phyloP scores from a whole-genome alignment of 2,797 vertebrate genomes.

The Tympanoctomys barrerae region DNA sequence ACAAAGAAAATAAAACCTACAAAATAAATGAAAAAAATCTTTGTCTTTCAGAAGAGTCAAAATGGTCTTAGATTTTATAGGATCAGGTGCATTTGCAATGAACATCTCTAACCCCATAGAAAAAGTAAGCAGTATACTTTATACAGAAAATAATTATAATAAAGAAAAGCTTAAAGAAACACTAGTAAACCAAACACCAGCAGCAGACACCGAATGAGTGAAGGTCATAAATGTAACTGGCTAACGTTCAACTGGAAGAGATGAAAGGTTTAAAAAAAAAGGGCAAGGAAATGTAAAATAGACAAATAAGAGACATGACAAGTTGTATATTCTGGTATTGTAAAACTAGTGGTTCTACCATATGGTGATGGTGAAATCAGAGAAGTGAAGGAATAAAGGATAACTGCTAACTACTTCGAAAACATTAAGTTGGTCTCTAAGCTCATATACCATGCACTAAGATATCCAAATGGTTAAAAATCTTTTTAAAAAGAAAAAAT shows the following conservation, averaged over 20 bases:
- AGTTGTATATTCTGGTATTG: conserved; percentile 23
- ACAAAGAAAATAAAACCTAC: neutral
- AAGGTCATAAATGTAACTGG: neutral
- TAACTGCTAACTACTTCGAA: neutral
- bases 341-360: conserved; percentile 39
- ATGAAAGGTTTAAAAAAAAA: conserved; percentile 5
- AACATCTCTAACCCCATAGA: neutral
- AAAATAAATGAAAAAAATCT: conserved; percentile 9
- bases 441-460: neutral
- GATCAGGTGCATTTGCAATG: neutral
- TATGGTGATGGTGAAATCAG: neutral
- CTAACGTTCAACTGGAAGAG: conserved; percentile 11
- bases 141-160: neutral
- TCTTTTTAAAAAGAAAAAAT: neutral
- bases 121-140: neutral
- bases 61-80: neutral
- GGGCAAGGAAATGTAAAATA: neutral
- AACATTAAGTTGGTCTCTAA: conserved; percentile 17
- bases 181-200: neutral
- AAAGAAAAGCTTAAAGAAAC: neutral
- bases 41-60: neutral
- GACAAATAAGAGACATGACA: neutral
- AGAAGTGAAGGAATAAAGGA: neutral
- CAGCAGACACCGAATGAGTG: neutral
- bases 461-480: neutral